Base-by-base conservation (phyloP, 1,140 invertebrate species). In the Drosophila seguyi region DNA sequence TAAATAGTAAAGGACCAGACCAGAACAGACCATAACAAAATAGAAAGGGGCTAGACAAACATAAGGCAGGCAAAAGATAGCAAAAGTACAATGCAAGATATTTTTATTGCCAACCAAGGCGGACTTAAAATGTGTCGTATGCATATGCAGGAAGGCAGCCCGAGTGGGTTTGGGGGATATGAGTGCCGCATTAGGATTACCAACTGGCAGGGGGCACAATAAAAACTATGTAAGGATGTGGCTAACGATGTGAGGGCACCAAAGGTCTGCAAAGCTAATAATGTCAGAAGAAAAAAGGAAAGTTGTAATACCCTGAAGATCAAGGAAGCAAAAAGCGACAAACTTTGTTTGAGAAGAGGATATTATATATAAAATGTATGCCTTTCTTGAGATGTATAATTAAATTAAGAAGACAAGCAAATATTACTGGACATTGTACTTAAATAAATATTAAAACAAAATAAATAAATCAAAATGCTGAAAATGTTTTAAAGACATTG, bases 211-310 rank as follows among this genome's bases (percentile, higher is more conserved):
- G 42, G 53, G 45, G 39, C 69, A 84, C 66, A 87, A 87, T 87
- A 87, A 88, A 84, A 88, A 87, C 83, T 90, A 84, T 72, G 75
- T 86, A 88, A 80, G 83, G 85, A 87, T 88, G 83, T 88, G 84
- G 68, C 84, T 84, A 88, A 87, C 83, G 84, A 87, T 76, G 81
- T 88, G 67, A 55, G 56, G 58, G 75, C 69, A 67, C 53, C 72
- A 76, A 69, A 79, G 45, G 69, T 66, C 58, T 75, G 41, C 53
- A 42, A 60, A 65, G 53, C 81, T 65, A 74, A 80, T 68, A 80
- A 76, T 77, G 66, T 27, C 10, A 39, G 36, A 11, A 44, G 29
- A 53, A 31, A 52, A 68, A 45, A 60, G 39, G 31, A 79, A 75
- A 63, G 48, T 36, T 45, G 47, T 52, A 42, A 48, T 78, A 65